A percentile compares a stretch with the other conserved stretches of the same genome.
These are phyloP conservation scores for Hyles euphorbiae DNA, from an alignment of 1,140 invertebrate genomes.

Conservation along the genomic window DNA sequence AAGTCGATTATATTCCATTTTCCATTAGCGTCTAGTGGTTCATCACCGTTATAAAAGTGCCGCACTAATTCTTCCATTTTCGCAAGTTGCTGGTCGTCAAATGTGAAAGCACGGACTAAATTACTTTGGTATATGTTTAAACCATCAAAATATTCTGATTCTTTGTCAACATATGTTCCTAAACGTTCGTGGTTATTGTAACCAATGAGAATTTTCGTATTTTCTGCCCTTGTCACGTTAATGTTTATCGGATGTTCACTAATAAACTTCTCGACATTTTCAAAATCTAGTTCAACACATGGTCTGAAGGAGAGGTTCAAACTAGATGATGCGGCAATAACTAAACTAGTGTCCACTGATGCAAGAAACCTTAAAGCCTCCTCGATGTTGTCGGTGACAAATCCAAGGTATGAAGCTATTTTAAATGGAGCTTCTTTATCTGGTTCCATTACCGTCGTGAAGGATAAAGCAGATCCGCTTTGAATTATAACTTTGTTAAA, in stretches of 20 bases:
- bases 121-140: conserved; percentile 16
- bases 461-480: conserved; percentile 25
- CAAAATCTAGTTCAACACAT: conserved; percentile 32
- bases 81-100: conserved; percentile 16
- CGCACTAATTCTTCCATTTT: conserved; percentile 17
- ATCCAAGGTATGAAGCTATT: conserved; percentile 31
- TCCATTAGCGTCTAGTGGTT: conserved; percentile 13
- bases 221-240: conserved; percentile 21
- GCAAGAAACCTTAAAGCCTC: conserved; percentile 35
- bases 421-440: conserved; percentile 22
- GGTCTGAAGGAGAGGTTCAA: conserved; percentile 20
- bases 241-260: conserved; percentile 30
- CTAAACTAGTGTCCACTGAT: conserved; percentile 17
- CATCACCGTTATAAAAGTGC: conserved; percentile 34
- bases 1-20: conserved; percentile 20
- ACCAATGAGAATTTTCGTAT: conserved; percentile 34
- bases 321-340: conserved; percentile 26
- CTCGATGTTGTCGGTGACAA: conserved; percentile 20
- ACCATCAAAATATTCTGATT: conserved; percentile 9
- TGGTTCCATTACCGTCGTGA: conserved; percentile 10
- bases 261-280: conserved; percentile 31
- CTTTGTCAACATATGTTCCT: conserved; percentile 5
- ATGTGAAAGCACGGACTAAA: conserved; percentile 18
- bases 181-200: conserved; percentile 34
- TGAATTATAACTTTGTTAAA: conserved; percentile 36